phyloP scores from a whole-genome alignment of 2,888 invertebrate species.

The Microctonus brassicae region DNA sequence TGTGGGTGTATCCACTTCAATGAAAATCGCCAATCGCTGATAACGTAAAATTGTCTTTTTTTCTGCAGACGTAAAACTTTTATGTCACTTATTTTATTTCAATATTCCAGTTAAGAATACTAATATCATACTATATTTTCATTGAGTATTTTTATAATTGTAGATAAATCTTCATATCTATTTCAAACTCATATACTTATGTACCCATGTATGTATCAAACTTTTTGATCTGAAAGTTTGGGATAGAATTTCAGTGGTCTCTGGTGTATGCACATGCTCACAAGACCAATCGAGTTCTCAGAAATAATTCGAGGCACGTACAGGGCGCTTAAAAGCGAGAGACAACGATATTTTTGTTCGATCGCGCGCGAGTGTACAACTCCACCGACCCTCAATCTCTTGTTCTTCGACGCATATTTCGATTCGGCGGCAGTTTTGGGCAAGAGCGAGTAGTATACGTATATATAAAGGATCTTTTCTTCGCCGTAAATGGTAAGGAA shows the following conservation, averaged over 20 bases:
- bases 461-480: conserved; percentile 36
- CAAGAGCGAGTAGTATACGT: conserved; percentile 9
- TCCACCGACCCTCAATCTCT: conserved; percentile 15
- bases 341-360: conserved; percentile 15
- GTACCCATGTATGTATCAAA: not conserved
- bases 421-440: conserved; percentile 30
- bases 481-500: conserved; percentile 62
- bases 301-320: conserved; percentile 36
- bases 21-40: not conserved
- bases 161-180: not conserved
- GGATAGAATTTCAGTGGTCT: conserved; percentile 14
- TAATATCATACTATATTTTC: not conserved
- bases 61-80: not conserved
- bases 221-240: not conserved
- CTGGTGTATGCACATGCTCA: not conserved
- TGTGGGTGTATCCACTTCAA: conserved; percentile 17
- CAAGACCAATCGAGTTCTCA: conserved; percentile 13
- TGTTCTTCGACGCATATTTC: conserved; percentile 39
- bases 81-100: not conserved
- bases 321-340: conserved; percentile 23
- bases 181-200: no score
- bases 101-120: not conserved
- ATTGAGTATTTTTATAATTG: not conserved
- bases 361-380: conserved; percentile 24
- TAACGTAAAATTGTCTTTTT: conserved; percentile 1